These are phyloP conservation scores for Indri indri DNA, from an alignment of 2,113 vertebrate species.

Conservation along the genomic window DNA sequence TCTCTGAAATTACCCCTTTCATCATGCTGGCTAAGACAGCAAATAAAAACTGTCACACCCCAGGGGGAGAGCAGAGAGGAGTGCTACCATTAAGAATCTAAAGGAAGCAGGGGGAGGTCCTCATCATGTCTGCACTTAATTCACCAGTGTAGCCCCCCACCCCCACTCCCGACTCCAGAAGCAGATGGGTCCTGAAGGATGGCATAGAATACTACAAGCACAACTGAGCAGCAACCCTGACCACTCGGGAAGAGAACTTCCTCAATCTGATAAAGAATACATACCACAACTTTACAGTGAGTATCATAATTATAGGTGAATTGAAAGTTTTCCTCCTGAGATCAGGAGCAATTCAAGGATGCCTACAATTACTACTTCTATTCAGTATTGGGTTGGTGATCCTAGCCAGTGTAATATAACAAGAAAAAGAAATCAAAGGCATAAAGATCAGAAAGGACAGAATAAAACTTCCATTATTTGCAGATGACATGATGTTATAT, in stretches of 20 bases:
- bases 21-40: neutral
- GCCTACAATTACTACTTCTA: neutral
- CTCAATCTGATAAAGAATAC: neutral
- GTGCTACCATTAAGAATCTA: too few relatives aligned
- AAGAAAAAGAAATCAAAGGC: constrained; percentile 19
- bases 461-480: neutral
- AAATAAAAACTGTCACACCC: neutral
- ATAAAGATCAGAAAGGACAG: neutral
- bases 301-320: neutral
- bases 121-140: neutral
- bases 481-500: neutral
- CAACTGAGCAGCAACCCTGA: neutral
- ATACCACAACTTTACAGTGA: neutral
- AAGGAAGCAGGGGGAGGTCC: neutral
- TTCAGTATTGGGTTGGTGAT: neutral
- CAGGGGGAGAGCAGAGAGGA: too few relatives aligned
- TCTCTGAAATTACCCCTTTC: neutral
- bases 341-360: neutral
- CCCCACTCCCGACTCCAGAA: too few relatives aligned
- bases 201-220: neutral
- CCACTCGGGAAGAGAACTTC: neutral
- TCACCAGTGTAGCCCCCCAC: neutral
- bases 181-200: neutral
- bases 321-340: neutral
- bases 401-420: neutral